Conservation (phyloP, 2,113 vertebrate species). For the Proterorhinus semilunaris region DNA sequence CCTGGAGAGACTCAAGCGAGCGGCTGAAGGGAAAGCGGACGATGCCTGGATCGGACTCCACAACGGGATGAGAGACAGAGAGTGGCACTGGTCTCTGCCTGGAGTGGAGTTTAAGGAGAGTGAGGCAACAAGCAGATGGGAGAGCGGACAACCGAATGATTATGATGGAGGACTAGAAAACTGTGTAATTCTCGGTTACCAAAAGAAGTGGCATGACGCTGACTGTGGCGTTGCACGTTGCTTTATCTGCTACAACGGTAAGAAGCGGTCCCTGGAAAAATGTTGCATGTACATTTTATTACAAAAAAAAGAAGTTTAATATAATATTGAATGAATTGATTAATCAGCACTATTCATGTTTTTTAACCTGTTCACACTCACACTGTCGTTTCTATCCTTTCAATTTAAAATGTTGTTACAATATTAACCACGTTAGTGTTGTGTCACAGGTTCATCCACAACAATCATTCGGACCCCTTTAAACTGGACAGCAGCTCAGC, state of each 20-base stretch:
- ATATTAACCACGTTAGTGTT: not conserved
- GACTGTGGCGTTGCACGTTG: rapidly evolving
- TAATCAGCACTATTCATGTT: too few relatives aligned
- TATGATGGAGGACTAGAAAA: rapidly evolving
- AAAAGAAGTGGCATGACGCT: rapidly evolving
- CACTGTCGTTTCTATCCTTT: too few relatives aligned
- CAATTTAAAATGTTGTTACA: too few relatives aligned
- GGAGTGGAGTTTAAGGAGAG: not conserved
- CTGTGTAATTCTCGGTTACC: not conserved
- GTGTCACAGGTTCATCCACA: not conserved
- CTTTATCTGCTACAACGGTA: conserved; percentile 29
- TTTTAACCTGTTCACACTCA: too few relatives aligned
- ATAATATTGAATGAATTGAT: too few relatives aligned
- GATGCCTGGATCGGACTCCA: conserved; percentile 49
- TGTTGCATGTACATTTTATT: too few relatives aligned
- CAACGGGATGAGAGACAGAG: rapidly evolving
- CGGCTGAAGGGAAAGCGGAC: rapidly evolving
- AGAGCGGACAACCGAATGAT: too few relatives aligned
- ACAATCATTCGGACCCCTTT: not conserved
- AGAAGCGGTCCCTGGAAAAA: conserved; percentile 3
- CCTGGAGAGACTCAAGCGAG: not conserved
- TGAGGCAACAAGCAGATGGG: too few relatives aligned
- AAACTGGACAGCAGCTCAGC: not conserved
- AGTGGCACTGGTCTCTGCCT: conserved; percentile 44
- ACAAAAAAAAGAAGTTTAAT: too few relatives aligned